phyloP scores from a whole-genome alignment of 2,113 vertebrate species.

The Cyanoramphus novaezelandiae region DNA sequence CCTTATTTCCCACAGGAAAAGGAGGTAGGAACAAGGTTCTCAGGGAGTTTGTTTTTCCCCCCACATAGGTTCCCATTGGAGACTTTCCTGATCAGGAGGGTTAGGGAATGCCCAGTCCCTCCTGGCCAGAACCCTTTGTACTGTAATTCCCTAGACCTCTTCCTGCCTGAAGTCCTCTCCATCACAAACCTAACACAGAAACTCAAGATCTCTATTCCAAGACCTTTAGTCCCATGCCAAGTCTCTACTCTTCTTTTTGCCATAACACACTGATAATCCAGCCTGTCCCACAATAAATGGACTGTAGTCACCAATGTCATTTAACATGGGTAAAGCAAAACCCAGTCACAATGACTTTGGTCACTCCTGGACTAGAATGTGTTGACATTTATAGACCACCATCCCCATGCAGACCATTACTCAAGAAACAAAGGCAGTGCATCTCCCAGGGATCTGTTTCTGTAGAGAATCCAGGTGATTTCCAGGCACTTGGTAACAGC shows the following conservation, averaged over 20 bases:
- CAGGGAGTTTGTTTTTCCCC: not conserved
- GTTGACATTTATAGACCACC: not conserved
- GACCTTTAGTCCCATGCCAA: not conserved
- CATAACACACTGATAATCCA: not conserved
- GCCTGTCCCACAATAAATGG: not conserved
- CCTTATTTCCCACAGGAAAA: not conserved
- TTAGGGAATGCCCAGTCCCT: not conserved
- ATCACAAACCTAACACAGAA: not conserved
- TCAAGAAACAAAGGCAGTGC: not conserved
- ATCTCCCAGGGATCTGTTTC: not conserved
- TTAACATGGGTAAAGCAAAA: not conserved
- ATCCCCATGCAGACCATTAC: not conserved
- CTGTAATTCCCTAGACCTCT: not conserved
- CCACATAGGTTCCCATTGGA: not conserved
- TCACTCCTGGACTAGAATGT: not conserved
- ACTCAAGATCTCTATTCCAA: not conserved
- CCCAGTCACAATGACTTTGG: not conserved
- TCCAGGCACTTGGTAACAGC: not conserved
- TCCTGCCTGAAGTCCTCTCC: not conserved
- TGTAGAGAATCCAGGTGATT: slow-evolving; percentile 20
- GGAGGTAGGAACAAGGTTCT: not conserved
- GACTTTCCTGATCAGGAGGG: not conserved
- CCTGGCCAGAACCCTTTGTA: not conserved
- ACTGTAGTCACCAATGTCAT: not conserved
- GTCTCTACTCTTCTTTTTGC: not conserved